A percentile compares a stretch with the other conserved stretches of the same genome.
Evolutionary conservation across 2,888 invertebrate species (phyloP).

Genomic region (Hyposoter dolosus): DNA sequence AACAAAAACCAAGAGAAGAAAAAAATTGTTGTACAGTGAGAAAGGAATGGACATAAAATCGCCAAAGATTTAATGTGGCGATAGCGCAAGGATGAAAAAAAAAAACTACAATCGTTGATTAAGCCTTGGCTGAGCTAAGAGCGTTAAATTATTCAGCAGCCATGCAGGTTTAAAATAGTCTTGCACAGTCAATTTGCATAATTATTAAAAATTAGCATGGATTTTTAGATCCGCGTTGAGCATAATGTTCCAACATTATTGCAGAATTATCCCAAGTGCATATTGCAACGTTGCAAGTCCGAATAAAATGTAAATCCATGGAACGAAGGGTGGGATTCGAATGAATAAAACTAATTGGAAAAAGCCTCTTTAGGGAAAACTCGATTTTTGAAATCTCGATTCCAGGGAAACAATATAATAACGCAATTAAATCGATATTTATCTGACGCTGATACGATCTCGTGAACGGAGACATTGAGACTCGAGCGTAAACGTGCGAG

Average conservation of each 20-base stretch:
- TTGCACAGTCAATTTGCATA: conserved; percentile 2
- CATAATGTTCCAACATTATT: conserved; percentile 2
- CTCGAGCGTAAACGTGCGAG: not conserved
- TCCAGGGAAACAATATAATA: not conserved
- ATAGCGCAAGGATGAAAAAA: not conserved
- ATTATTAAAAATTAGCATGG: conserved; percentile 13
- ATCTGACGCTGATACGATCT: not conserved
- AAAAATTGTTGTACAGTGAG: not conserved
- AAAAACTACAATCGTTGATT: conserved; percentile 8
- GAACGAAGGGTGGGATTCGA: not conserved
- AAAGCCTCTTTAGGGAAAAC: not conserved
- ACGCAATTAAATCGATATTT: conserved; percentile 7
- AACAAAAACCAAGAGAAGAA: not conserved
- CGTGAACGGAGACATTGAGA: not conserved
- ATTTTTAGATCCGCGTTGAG: conserved; percentile 13
- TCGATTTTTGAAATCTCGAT: not conserved
- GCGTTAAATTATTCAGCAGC: conserved; percentile 10
- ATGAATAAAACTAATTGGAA: not conserved
- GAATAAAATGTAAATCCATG: not conserved
- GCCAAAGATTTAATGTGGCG: not conserved
- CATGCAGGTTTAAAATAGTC: not conserved
- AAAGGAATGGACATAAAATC: not conserved
- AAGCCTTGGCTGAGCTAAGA: conserved; percentile 1
- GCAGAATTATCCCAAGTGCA: not conserved
- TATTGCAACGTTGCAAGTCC: not conserved